These are phyloP conservation scores for Chorisops tibialis DNA, from an alignment of 2,888 invertebrate genomes.

Conservation along the genomic window DNA sequence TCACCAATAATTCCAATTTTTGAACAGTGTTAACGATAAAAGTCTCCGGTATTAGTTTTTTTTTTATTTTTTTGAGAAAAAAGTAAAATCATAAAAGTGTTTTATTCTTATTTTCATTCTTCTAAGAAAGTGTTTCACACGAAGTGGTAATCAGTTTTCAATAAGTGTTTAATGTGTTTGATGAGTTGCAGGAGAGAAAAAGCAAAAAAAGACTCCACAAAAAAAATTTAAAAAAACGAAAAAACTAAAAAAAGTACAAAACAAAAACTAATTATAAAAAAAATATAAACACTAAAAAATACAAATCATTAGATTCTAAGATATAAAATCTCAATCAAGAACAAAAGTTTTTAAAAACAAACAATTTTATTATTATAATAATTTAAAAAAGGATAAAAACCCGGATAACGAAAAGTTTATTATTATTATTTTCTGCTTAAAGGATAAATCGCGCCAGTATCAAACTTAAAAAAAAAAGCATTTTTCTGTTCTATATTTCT, in stretches of 20 bases:
- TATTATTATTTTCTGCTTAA: background rate
- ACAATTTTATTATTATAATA: background rate
- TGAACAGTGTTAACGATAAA: constrained; percentile 51
- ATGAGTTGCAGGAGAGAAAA: background rate
- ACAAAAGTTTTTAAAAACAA: constrained; percentile 2
- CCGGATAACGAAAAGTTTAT: background rate
- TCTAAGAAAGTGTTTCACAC: no score
- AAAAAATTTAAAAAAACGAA: constrained; percentile 21
- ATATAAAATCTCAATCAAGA: constrained; percentile 18
- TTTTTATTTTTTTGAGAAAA: no score
- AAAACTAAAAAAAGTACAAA: constrained; percentile 25
- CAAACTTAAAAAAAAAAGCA: no score
- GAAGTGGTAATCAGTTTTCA: no score
- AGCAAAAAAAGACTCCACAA: background rate
- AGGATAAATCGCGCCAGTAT: no score
- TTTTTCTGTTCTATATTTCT: no score
- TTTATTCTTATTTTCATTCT: background rate
- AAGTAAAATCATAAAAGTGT: constrained; percentile 7
- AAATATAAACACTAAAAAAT: constrained; percentile 6
- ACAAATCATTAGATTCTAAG: constrained; percentile 23
- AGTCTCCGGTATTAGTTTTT: background rate
- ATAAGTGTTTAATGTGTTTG: no score
- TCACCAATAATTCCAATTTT: constrained; percentile 61
- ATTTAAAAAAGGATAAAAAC: background rate
- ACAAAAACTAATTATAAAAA: constrained; percentile 16